Conservation (phyloP, 2,113 vertebrate species). For the Numenius arquata region DNA sequence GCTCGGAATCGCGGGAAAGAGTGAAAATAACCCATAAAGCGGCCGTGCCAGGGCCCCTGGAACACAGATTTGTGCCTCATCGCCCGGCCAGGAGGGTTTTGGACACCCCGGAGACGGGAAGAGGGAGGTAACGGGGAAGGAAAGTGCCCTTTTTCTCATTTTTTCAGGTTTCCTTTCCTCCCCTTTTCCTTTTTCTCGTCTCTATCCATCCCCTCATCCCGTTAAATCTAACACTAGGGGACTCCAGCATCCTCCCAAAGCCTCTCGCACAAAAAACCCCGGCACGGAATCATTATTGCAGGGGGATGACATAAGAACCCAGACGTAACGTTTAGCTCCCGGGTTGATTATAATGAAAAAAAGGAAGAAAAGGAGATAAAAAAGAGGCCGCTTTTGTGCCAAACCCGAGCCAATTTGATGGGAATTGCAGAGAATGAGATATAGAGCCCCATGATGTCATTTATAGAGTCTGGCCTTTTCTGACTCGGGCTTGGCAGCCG, state of each 20-base stretch:
- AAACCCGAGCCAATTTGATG: not conserved
- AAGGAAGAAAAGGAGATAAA: not conserved
- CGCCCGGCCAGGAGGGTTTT: not conserved
- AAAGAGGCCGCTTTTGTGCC: not conserved
- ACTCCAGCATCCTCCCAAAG: not conserved
- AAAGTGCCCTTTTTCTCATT: rapidly evolving
- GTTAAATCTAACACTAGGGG: not conserved
- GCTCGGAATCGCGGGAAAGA: not conserved
- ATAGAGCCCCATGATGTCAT: not conserved
- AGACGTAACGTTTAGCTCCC: not conserved
- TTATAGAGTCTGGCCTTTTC: not conserved
- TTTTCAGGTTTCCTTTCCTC: not conserved
- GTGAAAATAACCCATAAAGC: not conserved
- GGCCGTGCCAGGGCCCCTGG: not conserved
- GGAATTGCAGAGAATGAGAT: not conserved
- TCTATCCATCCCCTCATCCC: not conserved
- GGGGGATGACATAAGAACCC: not conserved
- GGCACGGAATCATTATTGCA: not conserved
- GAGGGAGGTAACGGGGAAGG: rapidly evolving
- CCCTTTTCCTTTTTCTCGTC: not conserved
- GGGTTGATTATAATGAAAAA: not conserved
- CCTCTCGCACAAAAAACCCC: not conserved
- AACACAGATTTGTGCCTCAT: not conserved
- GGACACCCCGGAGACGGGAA: not conserved
- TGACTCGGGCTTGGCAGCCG: not conserved